These are phyloP conservation scores for Opisthocomus hoazin DNA, from an alignment of 2,113 vertebrate genomes.

Conservation along the genomic window DNA sequence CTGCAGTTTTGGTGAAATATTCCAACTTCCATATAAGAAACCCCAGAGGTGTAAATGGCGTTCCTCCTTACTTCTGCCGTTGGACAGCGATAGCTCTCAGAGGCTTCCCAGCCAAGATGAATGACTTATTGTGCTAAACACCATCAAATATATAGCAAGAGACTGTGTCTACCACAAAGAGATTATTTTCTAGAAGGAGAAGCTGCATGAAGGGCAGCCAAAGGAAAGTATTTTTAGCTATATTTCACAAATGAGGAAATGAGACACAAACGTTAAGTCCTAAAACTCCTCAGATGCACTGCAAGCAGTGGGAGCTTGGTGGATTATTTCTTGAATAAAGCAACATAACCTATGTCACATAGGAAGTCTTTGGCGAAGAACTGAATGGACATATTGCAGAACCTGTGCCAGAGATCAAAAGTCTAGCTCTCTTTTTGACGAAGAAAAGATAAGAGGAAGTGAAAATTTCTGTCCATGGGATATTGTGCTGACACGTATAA, in stretches of 20 bases:
- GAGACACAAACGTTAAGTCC: background rate
- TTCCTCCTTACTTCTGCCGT: background rate
- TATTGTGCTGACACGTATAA: background rate
- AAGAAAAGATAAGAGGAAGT: background rate
- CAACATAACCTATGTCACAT: background rate
- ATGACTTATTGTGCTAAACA: background rate
- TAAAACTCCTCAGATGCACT: background rate
- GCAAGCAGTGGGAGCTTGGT: background rate
- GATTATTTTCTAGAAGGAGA: background rate
- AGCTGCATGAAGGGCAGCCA: background rate
- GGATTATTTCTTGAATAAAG: conserved; percentile 11
- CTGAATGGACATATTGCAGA: background rate
- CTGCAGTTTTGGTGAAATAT: background rate
- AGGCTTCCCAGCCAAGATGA: background rate
- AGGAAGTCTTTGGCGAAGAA: background rate
- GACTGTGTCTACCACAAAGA: background rate
- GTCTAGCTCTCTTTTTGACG: background rate
- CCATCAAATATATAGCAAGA: background rate
- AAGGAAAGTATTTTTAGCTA: background rate
- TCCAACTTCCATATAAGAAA: background rate
- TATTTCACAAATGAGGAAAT: background rate
- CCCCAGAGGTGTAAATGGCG: background rate
- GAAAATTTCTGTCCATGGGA: background rate
- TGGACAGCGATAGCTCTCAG: background rate
- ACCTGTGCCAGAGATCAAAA: background rate